A percentile compares a stretch with the other conserved stretches of the same genome.
phyloP scores from a whole-genome alignment of 2,888 invertebrate genomes.

The Xestia c-nigrum region DNA sequence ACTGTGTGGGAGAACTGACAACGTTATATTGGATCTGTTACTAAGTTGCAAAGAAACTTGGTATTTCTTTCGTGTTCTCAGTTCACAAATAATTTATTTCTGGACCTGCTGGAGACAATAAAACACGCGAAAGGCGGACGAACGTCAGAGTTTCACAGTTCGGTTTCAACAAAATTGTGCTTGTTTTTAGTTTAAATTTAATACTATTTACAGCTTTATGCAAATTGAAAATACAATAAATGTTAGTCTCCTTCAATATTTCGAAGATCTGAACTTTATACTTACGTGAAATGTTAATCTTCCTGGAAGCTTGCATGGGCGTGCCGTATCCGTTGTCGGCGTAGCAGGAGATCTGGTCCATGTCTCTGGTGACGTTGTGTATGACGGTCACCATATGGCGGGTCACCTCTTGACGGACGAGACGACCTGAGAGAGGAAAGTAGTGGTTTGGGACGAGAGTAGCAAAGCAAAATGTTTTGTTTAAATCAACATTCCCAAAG shows the following conservation, averaged over 20 bases:
- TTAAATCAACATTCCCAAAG: not conserved
- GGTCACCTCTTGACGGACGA: slow-evolving; percentile 95
- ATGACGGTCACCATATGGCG: slow-evolving; percentile 97
- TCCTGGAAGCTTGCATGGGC: slow-evolving; percentile 95
- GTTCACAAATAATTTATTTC: slow-evolving; percentile 16
- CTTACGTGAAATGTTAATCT: slow-evolving; percentile 96
- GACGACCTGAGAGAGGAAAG: slow-evolving; percentile 83
- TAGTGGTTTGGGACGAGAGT: not conserved
- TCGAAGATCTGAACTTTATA: slow-evolving; percentile 17
- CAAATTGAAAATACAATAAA: not conserved
- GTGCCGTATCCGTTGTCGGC: slow-evolving; percentile 97
- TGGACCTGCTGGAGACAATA: not conserved
- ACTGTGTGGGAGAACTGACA: not conserved
- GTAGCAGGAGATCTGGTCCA: slow-evolving; percentile 96
- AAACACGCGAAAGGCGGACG: slow-evolving; percentile 38
- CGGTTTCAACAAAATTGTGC: not conserved
- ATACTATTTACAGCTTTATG: not conserved
- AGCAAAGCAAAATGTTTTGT: not conserved
- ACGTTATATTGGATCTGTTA: not conserved
- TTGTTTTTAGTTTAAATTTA: not conserved
- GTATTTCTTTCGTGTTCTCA: not conserved
- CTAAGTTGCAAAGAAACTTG: not conserved
- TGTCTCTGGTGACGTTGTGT: slow-evolving; percentile 95
- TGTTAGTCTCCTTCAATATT: not conserved
- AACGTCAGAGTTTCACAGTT: not conserved